Evolutionary conservation across 2,113 vertebrate species (phyloP).

Genomic region (Grantiella picta): DNA sequence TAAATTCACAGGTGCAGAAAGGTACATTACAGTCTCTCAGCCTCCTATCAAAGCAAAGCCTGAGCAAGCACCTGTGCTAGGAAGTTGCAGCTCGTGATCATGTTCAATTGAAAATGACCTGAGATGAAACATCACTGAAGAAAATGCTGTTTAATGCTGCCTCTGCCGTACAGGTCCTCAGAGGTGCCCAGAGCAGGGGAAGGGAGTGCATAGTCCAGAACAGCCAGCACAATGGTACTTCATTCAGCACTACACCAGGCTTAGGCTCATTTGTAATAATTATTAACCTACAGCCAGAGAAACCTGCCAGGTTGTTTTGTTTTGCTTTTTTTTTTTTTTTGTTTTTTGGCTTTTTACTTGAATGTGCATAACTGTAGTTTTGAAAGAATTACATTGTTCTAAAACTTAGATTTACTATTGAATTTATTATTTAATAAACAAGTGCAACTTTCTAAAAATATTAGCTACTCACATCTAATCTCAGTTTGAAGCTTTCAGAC

Average conservation of each 20-base stretch:
- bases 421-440: neutral
- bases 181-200: neutral
- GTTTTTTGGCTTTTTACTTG: too few relatives aligned
- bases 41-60: neutral
- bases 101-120: neutral
- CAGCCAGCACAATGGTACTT: neutral
- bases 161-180: neutral
- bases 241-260: neutral
- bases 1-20: neutral
- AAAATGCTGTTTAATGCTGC: neutral
- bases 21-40: neutral
- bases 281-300: neutral
- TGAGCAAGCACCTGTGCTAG: neutral
- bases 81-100: neutral
- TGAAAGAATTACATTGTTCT: neutral
- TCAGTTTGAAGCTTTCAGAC: neutral
- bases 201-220: accelerated
- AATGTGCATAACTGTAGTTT: neutral
- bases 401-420: neutral
- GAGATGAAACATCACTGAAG: neutral
- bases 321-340: neutral
- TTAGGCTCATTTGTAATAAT: neutral
- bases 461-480: neutral
- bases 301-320: neutral
- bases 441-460: neutral